These are phyloP conservation scores for Microctonus hyperodae DNA, from an alignment of 2,888 invertebrate genomes.

Conservation along the genomic window DNA sequence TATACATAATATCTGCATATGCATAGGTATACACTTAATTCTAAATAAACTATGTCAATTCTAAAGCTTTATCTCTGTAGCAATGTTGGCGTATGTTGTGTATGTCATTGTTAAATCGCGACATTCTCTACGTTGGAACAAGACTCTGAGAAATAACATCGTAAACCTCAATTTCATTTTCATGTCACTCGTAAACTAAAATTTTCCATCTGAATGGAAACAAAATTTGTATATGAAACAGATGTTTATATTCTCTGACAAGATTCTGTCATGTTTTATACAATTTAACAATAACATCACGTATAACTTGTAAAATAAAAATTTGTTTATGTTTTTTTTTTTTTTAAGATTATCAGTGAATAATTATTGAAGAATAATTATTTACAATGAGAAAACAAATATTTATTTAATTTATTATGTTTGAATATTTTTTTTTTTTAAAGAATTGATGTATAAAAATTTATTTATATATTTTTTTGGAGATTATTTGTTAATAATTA, in stretches of 20 bases:
- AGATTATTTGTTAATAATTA: no score
- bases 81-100: not conserved
- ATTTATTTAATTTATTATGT: no score
- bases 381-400: no score
- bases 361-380: no score
- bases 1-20: not conserved
- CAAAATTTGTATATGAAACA: conserved; percentile 22
- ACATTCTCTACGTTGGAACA: conserved; percentile 29
- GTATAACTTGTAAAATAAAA: not conserved
- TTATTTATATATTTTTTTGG: no score
- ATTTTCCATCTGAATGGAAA: conserved; percentile 25
- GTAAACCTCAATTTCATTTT: conserved; percentile 31
- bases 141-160: conserved; percentile 22
- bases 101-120: conserved; percentile 12
- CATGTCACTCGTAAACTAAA: conserved; percentile 21
- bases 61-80: not conserved
- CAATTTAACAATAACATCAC: not conserved
- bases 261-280: not conserved
- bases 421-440: no score
- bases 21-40: not conserved
- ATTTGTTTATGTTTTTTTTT: no score
- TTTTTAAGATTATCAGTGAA: no score
- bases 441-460: no score
- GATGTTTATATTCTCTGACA: conserved; percentile 26
- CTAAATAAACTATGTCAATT: conserved; percentile 2